Evolutionary conservation across 2,888 invertebrate genomes (phyloP), one percentile per base, ranked within the genome.

Genomic region (Athalia circularis): DNA sequence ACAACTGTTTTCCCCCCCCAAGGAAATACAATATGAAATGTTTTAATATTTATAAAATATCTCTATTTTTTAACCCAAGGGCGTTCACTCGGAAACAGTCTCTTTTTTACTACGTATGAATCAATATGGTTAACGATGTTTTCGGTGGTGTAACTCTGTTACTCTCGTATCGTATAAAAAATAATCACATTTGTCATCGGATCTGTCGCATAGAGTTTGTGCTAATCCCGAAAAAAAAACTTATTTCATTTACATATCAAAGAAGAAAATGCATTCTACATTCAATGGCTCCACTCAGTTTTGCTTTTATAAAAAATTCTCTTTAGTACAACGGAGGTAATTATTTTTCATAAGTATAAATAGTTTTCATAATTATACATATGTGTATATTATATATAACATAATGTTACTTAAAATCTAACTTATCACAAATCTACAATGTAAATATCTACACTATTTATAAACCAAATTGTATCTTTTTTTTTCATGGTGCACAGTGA

Each of bases 361-460:
- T 88, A 88, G 80, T 79, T 85, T 81, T 82, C 82, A 83, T 80
- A 83, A 81, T 81, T 80, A 77, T 80, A 80, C 83, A 84, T 84
- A 81, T 78, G 78, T 81, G 80, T 29, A 29, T 29, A 29, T 29
- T 29, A 29, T 29, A 29, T 86, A 87, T 84, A 86, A 15, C 43
- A 50, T 52, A 29, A 47, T 72, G 72, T 47, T 64, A 62, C 62
- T n/a, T 50, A 48, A 68, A 48, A 50, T 62, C 29, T 52, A 62
- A 84, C 83, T 85, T 85, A 86, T 84, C 84, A 86, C 80, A 84
- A 84, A 84, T 79, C 82, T 86, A 86, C 82, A 78, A 80, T 29
- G 83, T 83, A 84, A 83, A 81, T 88, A 88, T 88, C 86, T 87
- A 88, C 88, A 88, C 83, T 86, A 86, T 84, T 79, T 84, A 83